A percentile compares a stretch with the other conserved stretches of the same genome.
Conservation (phyloP, 2,888 invertebrate genomes). For the Melinaea marsaeus region DNA sequence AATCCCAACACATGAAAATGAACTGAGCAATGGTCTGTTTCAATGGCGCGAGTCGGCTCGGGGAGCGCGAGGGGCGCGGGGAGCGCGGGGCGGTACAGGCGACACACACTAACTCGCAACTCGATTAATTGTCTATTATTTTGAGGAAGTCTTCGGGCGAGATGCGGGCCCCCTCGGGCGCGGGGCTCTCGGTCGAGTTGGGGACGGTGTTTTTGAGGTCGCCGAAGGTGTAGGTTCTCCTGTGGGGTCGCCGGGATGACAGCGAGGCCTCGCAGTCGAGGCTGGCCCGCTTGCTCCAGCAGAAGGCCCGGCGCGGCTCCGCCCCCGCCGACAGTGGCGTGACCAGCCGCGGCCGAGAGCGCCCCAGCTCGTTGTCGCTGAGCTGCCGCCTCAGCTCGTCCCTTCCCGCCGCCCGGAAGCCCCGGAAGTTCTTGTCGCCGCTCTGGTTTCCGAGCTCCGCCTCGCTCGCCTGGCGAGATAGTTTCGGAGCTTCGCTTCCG, state of each 20-base stretch:
- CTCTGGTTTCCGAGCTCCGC: constrained; percentile 47
- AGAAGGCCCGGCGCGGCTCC: constrained; percentile 60
- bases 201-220: constrained; percentile 70
- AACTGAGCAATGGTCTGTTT: constrained; percentile 72
- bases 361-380: constrained; percentile 65
- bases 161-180: constrained; percentile 50
- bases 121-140: constrained; percentile 59
- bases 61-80: constrained; percentile 66
- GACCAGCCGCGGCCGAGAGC: constrained; percentile 57
- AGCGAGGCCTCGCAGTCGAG: constrained; percentile 54
- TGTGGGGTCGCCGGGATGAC: constrained; percentile 36
- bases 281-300: constrained; percentile 59
- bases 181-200: constrained; percentile 46
- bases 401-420: constrained; percentile 67
- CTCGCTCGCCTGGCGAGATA: constrained; percentile 62
- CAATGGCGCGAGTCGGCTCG: constrained; percentile 68
- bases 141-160: constrained; percentile 66
- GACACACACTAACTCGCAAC: constrained; percentile 33
- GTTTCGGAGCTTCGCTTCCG: constrained; percentile 43
- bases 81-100: constrained; percentile 49
- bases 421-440: constrained; percentile 44
- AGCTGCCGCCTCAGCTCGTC: constrained; percentile 64
- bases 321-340: constrained; percentile 75
- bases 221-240: constrained; percentile 64
- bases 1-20: constrained; percentile 12